Conservation (phyloP, 2,888 invertebrate genomes). For the Oscheius sp. region DNA sequence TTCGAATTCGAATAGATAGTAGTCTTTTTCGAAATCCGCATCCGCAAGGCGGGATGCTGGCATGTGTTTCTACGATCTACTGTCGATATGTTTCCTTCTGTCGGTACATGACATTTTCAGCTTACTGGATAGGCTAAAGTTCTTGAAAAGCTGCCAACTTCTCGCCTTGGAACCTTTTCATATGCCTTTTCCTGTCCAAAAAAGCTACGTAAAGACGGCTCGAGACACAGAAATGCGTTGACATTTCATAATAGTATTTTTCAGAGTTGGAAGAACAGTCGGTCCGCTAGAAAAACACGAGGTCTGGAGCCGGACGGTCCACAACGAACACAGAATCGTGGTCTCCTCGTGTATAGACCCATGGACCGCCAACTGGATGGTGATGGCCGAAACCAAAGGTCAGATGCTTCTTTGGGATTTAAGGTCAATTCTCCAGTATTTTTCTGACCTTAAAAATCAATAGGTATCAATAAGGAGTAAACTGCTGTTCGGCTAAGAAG, state of each 20-base stretch:
- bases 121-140: too few species aligned
- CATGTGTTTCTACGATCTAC: too few species aligned
- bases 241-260: not conserved
- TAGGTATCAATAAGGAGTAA: slow-evolving; percentile 32
- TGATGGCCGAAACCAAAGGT: slow-evolving; percentile 56
- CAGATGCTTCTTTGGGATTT: slow-evolving; percentile 65
- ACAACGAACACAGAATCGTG: slow-evolving; percentile 45
- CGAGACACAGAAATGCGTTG: too few species aligned
- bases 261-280: slow-evolving; percentile 23
- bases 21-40: too few species aligned
- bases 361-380: slow-evolving; percentile 67
- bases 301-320: slow-evolving; percentile 49
- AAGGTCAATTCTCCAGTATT: slow-evolving; percentile 42
- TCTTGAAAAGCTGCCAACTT: too few species aligned
- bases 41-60: too few species aligned
- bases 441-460: not conserved
- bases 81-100: too few species aligned
- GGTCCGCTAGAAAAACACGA: slow-evolving; percentile 52
- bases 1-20: too few species aligned
- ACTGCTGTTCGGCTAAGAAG: not conserved
- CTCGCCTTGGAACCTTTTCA: too few species aligned
- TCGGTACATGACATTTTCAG: too few species aligned
- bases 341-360: slow-evolving; percentile 67
- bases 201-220: too few species aligned
- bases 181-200: too few species aligned